These are phyloP conservation scores for Noctua janthe DNA, from an alignment of 2,888 invertebrate species.

Conservation along the genomic window DNA sequence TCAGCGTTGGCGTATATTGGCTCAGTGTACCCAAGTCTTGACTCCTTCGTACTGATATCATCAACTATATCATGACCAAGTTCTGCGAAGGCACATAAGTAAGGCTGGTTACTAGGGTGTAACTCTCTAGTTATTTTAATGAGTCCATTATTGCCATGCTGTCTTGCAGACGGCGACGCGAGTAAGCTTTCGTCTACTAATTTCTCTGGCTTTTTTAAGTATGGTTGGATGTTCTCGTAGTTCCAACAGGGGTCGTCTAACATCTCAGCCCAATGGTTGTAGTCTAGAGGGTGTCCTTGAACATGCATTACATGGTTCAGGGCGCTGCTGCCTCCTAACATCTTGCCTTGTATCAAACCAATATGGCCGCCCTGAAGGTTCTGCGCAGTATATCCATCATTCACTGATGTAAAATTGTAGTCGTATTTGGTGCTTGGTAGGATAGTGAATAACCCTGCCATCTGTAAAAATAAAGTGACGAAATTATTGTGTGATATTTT, in stretches of 20 bases:
- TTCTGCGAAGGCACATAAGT: constrained; percentile 45
- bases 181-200: constrained; percentile 40
- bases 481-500: neutral
- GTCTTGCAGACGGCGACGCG: constrained; percentile 21
- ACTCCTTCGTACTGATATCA: constrained; percentile 65
- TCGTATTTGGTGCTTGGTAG: constrained; percentile 35
- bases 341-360: constrained; percentile 48
- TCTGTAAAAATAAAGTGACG: constrained; percentile 1
- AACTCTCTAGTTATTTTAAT: constrained; percentile 55
- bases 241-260: constrained; percentile 43
- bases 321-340: constrained; percentile 47
- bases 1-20: constrained; percentile 62
- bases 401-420: constrained; percentile 33
- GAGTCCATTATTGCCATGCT: constrained; percentile 60
- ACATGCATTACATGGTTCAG: constrained; percentile 45
- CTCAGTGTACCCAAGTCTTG: constrained; percentile 61
- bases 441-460: constrained; percentile 13
- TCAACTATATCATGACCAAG: constrained; percentile 45
- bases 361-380: constrained; percentile 22
- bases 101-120: constrained; percentile 1
- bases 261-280: constrained; percentile 37
- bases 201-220: constrained; percentile 53
- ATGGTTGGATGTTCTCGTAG: constrained; percentile 38
- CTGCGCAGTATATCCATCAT: constrained; percentile 35
- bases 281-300: constrained; percentile 27